A percentile compares a stretch with the other conserved stretches of the same genome.
phyloP scores from a whole-genome alignment of 2,888 invertebrate species.

The Spatulosminthurus flaviceps region DNA sequence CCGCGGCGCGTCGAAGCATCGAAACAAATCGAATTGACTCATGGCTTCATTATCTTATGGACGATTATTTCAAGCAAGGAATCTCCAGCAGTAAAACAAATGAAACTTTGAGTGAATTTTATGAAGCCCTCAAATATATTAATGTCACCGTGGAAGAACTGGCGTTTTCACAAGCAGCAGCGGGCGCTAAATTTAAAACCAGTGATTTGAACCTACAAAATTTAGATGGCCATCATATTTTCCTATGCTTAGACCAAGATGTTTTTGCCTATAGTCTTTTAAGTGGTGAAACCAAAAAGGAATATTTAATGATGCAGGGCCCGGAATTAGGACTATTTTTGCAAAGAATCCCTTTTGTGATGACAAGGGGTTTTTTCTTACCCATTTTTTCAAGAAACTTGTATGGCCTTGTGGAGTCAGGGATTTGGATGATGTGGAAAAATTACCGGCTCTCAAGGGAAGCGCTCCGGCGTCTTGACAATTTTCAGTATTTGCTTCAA shows the following conservation, averaged over 20 bases:
- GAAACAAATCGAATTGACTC: not conserved
- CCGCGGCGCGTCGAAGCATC: not conserved
- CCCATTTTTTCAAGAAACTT: not conserved
- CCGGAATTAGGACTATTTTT: conserved; percentile 10
- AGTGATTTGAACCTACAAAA: not conserved
- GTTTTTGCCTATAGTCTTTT: not conserved
- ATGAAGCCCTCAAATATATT: not conserved
- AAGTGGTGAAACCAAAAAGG: not conserved
- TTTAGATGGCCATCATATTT: conserved; percentile 9
- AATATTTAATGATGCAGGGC: conserved; percentile 7
- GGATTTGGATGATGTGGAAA: not conserved
- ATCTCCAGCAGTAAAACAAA: not conserved
- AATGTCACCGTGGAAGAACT: not conserved
- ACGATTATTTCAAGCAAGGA: not conserved
- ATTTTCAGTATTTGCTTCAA: not conserved
- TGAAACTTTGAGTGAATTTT: not conserved
- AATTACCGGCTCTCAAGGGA: not conserved
- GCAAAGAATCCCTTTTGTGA: conserved; percentile 19
- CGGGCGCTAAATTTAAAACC: not conserved
- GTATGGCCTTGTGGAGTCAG: conserved; percentile 1
- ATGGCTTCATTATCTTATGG: not conserved
- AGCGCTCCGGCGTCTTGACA: not conserved
- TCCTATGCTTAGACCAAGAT: not conserved
- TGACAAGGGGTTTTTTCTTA: not conserved
- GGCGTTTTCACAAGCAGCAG: conserved; percentile 12